phyloP scores from a whole-genome alignment of 1,140 invertebrate genomes.

The Tribolium castaneum region DNA sequence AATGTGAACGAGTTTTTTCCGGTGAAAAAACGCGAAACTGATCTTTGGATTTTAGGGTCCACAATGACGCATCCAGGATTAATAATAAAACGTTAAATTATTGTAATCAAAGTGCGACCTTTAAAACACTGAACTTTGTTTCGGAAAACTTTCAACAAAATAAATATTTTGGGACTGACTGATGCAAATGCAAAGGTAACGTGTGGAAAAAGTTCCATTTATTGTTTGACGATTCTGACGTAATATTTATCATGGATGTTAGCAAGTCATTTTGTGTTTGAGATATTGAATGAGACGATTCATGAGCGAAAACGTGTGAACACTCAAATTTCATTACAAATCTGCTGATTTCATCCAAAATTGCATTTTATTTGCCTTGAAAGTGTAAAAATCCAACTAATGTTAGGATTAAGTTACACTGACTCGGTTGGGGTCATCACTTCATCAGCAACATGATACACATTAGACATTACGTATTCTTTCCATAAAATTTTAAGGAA shows the following conservation, averaged over 20 bases:
- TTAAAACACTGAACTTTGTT: neutral
- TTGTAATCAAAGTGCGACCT: constrained; percentile 1
- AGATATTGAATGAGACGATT: neutral
- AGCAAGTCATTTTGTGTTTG: constrained; percentile 9
- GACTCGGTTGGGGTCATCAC: neutral
- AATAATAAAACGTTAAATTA: neutral
- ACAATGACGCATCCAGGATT: neutral
- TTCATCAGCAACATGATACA: neutral
- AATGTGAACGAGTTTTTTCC: neutral
- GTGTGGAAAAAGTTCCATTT: constrained; percentile 7
- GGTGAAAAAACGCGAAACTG: neutral
- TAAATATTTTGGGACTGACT: neutral
- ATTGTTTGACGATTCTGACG: neutral
- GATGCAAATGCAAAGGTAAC: neutral
- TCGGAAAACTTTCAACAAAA: constrained; percentile 5
- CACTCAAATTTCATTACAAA: neutral
- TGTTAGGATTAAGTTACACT: neutral
- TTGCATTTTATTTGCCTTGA: constrained; percentile 8
- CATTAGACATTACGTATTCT: neutral
- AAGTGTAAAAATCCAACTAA: neutral
- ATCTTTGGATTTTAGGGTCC: neutral
- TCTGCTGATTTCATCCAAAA: constrained; percentile 1
- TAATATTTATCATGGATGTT: constrained; percentile 1
- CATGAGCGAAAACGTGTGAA: neutral
- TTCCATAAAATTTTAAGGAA: neutral